A percentile compares a stretch with the other conserved stretches of the same genome.
Evolutionary conservation across 2,113 vertebrate genomes (phyloP).

Genomic region (Castor canadensis): DNA sequence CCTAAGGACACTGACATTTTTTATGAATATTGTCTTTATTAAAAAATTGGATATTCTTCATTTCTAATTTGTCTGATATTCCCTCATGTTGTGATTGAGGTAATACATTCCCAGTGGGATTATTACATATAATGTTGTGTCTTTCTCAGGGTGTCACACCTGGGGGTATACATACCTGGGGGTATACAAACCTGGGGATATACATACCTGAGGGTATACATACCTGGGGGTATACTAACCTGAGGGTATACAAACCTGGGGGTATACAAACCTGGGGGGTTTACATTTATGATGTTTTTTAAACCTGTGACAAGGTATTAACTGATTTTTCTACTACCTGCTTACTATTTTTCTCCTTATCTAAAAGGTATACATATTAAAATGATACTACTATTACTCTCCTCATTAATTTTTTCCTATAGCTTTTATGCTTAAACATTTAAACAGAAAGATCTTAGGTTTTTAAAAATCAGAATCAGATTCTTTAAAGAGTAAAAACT

Average conservation of each 20-base stretch:
- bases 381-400: neutral
- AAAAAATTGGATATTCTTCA: neutral
- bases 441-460: neutral
- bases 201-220: neutral
- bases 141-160: neutral
- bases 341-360: neutral
- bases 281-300: neutral
- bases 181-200: neutral
- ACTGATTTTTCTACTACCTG: neutral
- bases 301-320: neutral
- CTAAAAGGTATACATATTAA: neutral
- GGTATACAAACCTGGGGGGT: rapidly evolving
- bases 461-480: neutral
- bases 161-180: no score
- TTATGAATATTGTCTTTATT: neutral
- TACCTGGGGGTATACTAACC: neutral
- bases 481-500: neutral
- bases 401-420: neutral
- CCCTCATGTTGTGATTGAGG: neutral
- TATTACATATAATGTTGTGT: neutral
- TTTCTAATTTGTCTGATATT: neutral
- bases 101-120: neutral
- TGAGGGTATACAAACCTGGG: neutral
- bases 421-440: neutral
- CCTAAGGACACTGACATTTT: neutral